Base-by-base conservation (phyloP, 2,888 invertebrate species). In the Eudasyphora cyanicolor region DNA sequence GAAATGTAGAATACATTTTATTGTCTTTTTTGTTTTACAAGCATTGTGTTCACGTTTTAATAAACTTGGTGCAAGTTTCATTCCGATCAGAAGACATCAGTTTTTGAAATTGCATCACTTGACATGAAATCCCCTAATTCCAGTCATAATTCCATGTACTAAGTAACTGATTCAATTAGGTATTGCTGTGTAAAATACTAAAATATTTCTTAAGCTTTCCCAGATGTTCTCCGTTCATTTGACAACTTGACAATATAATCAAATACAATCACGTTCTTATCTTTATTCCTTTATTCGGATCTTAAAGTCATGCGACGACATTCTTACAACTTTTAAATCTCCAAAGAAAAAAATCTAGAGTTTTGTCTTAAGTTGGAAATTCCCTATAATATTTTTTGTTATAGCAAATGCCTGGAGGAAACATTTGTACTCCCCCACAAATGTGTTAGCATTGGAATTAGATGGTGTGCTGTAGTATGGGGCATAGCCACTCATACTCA, bases 351-450 rank as follows among this genome's bases (percentile, higher is more conserved):
- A 45, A 14, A 27, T 57, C 10, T 8, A 19, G 0, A 57, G n/a
- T n/a, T 57, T 57, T 57, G 57, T 62, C 38, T 42, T 38, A 24
- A 14, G 24, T 3, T 14, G 38, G 10, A 17, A 62, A 19, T 67
- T 38, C 67, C 67, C 7, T 29, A 60, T 29, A 29, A 14, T n/a
- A 24, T 32, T 64, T 62, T 62, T 17, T 8, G 29, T n/a, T n/a
- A n/a, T n/a, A n/a, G 12, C 24, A 27, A n/a, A 60, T 60, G 60
- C 17, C 38, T 12, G n/a, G 19, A 45, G 27, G 42, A 45, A 77
- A 74, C 77, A 82, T 32, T 69, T 77, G 77, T 74, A 51, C 5
- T 32, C n/a, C n/a, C 69, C 70, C 82, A 77, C 27, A 77, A 51
- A 24, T 19, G 45, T 45, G 45, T 10, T 64, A n/a, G n/a, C n/a